Evolutionary conservation across 2,888 invertebrate genomes (phyloP).

Genomic region (Coecobrya sp.): DNA sequence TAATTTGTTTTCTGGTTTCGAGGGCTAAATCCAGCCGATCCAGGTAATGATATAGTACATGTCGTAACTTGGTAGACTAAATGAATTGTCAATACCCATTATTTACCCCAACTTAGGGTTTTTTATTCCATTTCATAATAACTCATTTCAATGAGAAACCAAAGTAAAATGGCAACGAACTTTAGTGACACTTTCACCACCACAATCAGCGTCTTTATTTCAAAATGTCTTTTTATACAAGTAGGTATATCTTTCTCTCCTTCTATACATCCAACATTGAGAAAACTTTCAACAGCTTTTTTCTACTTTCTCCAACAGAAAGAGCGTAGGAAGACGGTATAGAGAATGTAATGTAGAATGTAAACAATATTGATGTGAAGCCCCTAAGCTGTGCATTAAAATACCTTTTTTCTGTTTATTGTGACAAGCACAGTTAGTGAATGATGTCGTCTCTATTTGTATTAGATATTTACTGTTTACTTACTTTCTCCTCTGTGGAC

Average conservation of each 20-base stretch:
- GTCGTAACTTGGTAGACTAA: too few relatives aligned
- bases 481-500: background rate
- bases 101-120: background rate
- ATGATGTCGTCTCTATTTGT: background rate
- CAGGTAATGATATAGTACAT: background rate
- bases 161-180: slow-evolving; percentile 37
- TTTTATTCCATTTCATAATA: background rate
- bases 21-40: background rate
- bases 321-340: background rate
- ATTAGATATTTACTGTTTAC: slow-evolving; percentile 34
- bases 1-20: background rate
- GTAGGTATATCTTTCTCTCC: too few relatives aligned
- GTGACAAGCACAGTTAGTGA: background rate
- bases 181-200: background rate
- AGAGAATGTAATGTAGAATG: background rate
- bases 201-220: background rate
- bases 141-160: background rate
- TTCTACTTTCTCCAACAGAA: background rate
- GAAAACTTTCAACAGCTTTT: slow-evolving; percentile 18
- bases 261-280: background rate
- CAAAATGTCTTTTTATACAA: background rate
- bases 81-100: background rate
- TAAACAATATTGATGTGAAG: slow-evolving; percentile 36
- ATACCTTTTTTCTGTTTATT: background rate
- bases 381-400: background rate